phyloP scores from a whole-genome alignment of 2,888 invertebrate genomes.

The Papilio elwesi region DNA sequence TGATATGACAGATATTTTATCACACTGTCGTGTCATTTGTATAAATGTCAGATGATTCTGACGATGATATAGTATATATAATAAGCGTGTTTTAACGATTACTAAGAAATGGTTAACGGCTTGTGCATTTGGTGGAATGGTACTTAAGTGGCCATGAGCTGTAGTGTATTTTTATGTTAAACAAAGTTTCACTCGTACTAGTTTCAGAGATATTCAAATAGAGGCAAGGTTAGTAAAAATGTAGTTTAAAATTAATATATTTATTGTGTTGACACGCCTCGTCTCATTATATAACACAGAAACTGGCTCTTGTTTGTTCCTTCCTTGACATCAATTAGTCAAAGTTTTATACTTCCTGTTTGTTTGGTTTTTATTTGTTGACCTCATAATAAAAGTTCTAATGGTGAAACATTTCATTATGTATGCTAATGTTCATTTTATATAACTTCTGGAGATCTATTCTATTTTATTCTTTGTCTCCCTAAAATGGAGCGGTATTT shows the following conservation, averaged over 20 bases:
- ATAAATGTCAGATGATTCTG: too few relatives aligned
- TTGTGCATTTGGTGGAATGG: too few relatives aligned
- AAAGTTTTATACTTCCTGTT: constrained; percentile 6
- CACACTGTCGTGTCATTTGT: too few relatives aligned
- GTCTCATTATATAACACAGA: constrained; percentile 8
- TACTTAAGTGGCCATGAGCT: too few relatives aligned
- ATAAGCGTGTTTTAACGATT: too few relatives aligned
- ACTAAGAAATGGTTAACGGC: too few relatives aligned
- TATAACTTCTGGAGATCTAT: neutral
- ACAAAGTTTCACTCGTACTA: neutral
- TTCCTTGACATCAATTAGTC: constrained; percentile 2
- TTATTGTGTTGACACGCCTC: neutral
- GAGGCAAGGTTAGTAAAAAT: neutral
- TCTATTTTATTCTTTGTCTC: neutral
- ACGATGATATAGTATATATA: too few relatives aligned
- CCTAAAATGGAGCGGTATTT: neutral
- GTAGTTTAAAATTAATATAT: neutral
- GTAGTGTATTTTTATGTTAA: too few relatives aligned
- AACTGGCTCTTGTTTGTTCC: constrained; percentile 6
- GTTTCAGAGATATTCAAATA: neutral
- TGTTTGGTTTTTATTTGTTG: neutral
- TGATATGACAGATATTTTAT: too few relatives aligned
- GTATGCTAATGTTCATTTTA: neutral
- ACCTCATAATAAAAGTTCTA: constrained; percentile 5
- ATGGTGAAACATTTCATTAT: neutral